Evolutionary conservation across 2,888 invertebrate genomes (phyloP).

Genomic region (Thumatha senex): DNA sequence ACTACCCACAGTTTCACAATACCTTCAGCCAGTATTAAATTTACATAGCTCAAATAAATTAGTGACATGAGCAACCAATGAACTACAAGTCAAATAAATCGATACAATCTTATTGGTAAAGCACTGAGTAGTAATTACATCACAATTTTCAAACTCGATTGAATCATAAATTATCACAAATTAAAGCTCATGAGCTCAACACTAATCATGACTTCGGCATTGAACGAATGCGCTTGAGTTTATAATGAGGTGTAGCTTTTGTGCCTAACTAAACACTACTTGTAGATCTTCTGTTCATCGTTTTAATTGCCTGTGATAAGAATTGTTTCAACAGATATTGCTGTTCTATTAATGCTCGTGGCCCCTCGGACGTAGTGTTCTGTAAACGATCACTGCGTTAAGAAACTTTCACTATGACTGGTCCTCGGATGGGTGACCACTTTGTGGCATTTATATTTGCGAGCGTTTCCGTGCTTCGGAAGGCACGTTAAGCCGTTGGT

Average conservation of each 20-base stretch:
- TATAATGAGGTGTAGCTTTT: neutral
- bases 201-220: neutral
- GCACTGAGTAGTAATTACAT: conserved; percentile 1
- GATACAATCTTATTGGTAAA: neutral
- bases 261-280: neutral
- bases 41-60: neutral
- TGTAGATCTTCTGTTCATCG: neutral
- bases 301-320: neutral
- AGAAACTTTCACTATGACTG: too few relatives aligned
- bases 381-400: too few relatives aligned
- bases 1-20: neutral
- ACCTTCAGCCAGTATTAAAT: neutral
- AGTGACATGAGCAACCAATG: neutral
- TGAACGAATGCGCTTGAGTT: neutral
- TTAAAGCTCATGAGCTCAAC: conserved; percentile 1
- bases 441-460: too few relatives aligned
- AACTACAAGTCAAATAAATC: neutral
- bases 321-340: neutral
- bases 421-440: too few relatives aligned
- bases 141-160: conserved; percentile 3
- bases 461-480: too few relatives aligned
- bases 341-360: neutral
- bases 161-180: conserved; percentile 4
- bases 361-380: too few relatives aligned
- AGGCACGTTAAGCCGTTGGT: too few relatives aligned